A percentile compares a stretch with the other conserved stretches of the same genome.
Evolutionary conservation across 1,140 invertebrate genomes (phyloP).

Genomic region (Ostrea edulis): DNA sequence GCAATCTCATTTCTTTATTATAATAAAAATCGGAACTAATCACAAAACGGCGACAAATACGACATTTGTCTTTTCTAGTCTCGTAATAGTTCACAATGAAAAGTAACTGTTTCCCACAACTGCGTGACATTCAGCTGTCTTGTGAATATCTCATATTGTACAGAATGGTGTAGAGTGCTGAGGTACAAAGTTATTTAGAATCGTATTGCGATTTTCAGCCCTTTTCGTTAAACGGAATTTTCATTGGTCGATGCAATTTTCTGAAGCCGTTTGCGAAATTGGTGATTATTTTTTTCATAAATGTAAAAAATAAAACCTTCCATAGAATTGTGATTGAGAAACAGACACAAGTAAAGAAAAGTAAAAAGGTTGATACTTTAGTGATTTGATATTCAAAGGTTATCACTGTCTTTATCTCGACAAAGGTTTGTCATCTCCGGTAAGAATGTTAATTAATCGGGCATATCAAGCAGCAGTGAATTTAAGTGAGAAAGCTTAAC

Average conservation of each 20-base stretch:
- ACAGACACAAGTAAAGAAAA: not conserved
- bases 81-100: not conserved
- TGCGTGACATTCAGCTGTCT: not conserved
- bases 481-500: conserved; percentile 27
- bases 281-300: not conserved
- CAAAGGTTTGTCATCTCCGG: conserved; percentile 19
- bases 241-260: not conserved
- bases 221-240: not conserved
- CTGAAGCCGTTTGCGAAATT: not conserved
- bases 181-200: not conserved
- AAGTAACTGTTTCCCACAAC: conserved; percentile 29
- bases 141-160: not conserved
- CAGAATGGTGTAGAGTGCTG: not conserved
- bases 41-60: not conserved
- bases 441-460: conserved; percentile 32
- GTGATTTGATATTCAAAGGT: not conserved
- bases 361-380: not conserved
- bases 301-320: not conserved
- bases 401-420: not conserved
- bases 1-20: not conserved
- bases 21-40: conserved; percentile 1
- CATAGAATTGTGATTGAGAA: not conserved
- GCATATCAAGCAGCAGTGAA: not conserved
- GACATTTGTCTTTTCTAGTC: not conserved
- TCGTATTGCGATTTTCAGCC: not conserved